These are phyloP conservation scores for Ichneumon xanthorius DNA, from an alignment of 2,888 invertebrate species.

Conservation along the genomic window DNA sequence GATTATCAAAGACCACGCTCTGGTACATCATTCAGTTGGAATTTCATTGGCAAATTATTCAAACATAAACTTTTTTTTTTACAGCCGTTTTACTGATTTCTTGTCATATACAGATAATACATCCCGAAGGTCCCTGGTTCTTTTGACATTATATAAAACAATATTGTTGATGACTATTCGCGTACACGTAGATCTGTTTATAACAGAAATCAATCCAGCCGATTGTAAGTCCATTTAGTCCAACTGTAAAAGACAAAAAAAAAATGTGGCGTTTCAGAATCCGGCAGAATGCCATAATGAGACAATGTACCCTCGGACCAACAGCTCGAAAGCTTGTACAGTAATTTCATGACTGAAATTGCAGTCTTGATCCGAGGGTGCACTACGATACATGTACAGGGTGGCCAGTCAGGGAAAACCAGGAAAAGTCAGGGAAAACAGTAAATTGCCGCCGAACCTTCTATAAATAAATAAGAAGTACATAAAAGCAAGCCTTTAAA, in stretches of 20 bases:
- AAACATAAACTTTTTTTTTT: slow-evolving; percentile 64
- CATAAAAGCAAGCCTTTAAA: too few species aligned
- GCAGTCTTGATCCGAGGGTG: not conserved
- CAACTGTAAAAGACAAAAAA: slow-evolving; percentile 86
- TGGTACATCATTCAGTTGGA: not conserved
- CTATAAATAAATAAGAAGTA: too few species aligned
- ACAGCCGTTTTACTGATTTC: slow-evolving; percentile 75
- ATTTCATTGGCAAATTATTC: not conserved
- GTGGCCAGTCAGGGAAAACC: too few species aligned
- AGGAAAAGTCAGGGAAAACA: too few species aligned
- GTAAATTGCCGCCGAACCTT: too few species aligned
- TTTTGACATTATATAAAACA: slow-evolving; percentile 56
- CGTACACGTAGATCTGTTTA: slow-evolving; percentile 70
- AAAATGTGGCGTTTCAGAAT: slow-evolving; percentile 49
- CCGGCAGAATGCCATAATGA: not conserved
- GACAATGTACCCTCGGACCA: not conserved
- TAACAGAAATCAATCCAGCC: slow-evolving; percentile 74
- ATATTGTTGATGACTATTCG: slow-evolving; percentile 55
- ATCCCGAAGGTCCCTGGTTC: slow-evolving; percentile 62
- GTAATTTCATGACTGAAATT: not conserved
- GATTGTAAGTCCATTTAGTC: slow-evolving; percentile 85
- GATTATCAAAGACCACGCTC: not conserved
- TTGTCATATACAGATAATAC: slow-evolving; percentile 74
- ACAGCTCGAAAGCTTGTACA: not conserved
- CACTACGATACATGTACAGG: too few species aligned